Base-by-base conservation (phyloP, 2,797 vertebrate genomes). In the Champsocephalus gunnari region DNA sequence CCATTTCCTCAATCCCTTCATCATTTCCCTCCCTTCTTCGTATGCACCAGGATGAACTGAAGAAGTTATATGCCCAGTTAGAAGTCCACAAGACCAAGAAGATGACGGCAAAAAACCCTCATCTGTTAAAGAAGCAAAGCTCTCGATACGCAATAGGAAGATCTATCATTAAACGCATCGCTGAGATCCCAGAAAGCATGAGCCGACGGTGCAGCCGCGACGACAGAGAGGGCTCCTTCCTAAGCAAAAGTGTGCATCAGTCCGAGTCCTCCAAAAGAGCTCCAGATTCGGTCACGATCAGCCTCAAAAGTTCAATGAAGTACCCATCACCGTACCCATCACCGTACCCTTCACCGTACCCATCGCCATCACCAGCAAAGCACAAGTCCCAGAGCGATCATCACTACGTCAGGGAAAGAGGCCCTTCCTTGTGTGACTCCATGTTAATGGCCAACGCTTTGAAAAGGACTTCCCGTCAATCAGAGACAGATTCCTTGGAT, bases 11-110 rank as follows among this genome's bases (percentile, higher is more conserved):
- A n/a, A 82, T 79, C 75, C 83, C 73, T 66, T 76, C 66, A 72
- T 77, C 73, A 59, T 71, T 74, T 75, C 61, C 80, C 50, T 77
- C 44, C 81, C 75, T 73, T 84, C 76, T 86, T 81, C 66, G 75
- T 71, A 57, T 87, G 63, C 66, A 85, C 81, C 89, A 99, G 98
- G 97, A 97, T 48, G 98, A 99, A 92, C 89, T 99, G 85, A 99
- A 97, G 94, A 98, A 97, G 92, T 95, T 99, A 69, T 99, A 99
- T 73, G 75, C 93, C 49, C 97, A 99, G 91, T 92, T 99, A 77
- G 97, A 99, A 93, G 93, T 95, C 74, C 94, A 97, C 84, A 97
- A 97, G 92, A 96, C 95, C 34, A 96, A 97, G 90, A 95, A 96
- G 90, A 98, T 99, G 97, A 89, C 94, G 0, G 82, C 92, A 56